Evolutionary conservation across 2,113 vertebrate genomes (phyloP).

Genomic region (Cepphus grylle): DNA sequence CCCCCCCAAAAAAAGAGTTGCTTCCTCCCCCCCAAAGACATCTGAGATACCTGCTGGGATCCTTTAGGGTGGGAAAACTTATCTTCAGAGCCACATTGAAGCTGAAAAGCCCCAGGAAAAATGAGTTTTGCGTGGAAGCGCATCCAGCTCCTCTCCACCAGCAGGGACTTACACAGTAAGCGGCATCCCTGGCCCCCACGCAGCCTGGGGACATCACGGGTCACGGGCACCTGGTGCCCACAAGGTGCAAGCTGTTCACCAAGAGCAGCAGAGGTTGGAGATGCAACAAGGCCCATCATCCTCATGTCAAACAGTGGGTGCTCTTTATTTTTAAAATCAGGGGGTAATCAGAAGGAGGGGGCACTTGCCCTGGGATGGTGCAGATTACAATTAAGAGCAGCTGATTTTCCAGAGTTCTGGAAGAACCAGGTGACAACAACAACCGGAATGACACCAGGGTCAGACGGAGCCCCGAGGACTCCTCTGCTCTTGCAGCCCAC

Average conservation of each 20-base stretch:
- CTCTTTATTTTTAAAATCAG: not conserved
- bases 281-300: not conserved
- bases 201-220: not conserved
- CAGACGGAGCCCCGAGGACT: not conserved
- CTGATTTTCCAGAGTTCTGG: not conserved
- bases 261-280: not conserved
- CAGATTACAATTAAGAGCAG: not conserved
- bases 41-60: not conserved
- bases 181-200: not conserved
- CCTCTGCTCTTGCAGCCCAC: not conserved
- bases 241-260: not conserved
- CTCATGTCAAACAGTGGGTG: fast-evolving
- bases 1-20: not conserved
- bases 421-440: not conserved
- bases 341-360: not conserved
- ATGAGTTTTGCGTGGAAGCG: not conserved
- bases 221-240: fast-evolving
- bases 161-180: not conserved
- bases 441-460: not conserved
- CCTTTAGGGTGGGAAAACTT: not conserved
- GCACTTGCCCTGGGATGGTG: not conserved
- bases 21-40: not conserved
- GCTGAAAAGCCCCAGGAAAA: not conserved
- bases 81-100: not conserved
- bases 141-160: not conserved